A percentile compares a stretch with the other conserved stretches of the same genome.
Conservation (phyloP, 2,888 invertebrate species). For the Lasiommata megera region DNA sequence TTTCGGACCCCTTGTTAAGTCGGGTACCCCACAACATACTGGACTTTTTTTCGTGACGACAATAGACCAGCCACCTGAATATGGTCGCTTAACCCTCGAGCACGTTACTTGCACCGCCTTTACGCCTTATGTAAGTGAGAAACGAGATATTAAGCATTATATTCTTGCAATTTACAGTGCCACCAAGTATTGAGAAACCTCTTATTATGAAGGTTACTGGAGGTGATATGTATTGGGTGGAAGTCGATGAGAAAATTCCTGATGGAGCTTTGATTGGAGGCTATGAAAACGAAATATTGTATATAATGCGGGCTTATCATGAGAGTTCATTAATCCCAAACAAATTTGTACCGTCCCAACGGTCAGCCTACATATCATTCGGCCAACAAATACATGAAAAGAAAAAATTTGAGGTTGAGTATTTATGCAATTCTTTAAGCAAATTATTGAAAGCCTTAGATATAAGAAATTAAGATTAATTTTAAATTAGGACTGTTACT, state of each 20-base stretch:
- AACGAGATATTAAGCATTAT: too few species aligned
- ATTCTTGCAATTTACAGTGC: constrained; percentile 34
- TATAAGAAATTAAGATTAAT: too few species aligned
- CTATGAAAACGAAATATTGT: constrained; percentile 45
- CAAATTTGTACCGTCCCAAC: constrained; percentile 87
- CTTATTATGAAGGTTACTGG: constrained; percentile 41
- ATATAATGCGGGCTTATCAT: constrained; percentile 85
- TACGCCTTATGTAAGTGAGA: too few species aligned
- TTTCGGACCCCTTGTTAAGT: too few species aligned
- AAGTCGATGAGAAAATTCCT: constrained; percentile 27
- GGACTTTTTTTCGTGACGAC: too few species aligned
- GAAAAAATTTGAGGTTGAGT: constrained; percentile 84
- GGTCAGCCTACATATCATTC: constrained; percentile 85
- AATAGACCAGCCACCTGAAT: too few species aligned
- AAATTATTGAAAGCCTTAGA: too few species aligned
- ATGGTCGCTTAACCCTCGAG: too few species aligned
- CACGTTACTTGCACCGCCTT: too few species aligned
- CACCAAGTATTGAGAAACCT: constrained; percentile 36
- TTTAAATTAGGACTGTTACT: too few species aligned
- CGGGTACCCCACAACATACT: too few species aligned
- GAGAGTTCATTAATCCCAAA: constrained; percentile 90
- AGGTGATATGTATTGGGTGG: constrained; percentile 84
- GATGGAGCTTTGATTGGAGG: constrained; percentile 33
- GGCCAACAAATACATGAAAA: constrained; percentile 87
- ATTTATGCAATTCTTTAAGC: too few species aligned